Conservation (phyloP, 2,888 invertebrate species). For the Hydrotaea diabolus region DNA sequence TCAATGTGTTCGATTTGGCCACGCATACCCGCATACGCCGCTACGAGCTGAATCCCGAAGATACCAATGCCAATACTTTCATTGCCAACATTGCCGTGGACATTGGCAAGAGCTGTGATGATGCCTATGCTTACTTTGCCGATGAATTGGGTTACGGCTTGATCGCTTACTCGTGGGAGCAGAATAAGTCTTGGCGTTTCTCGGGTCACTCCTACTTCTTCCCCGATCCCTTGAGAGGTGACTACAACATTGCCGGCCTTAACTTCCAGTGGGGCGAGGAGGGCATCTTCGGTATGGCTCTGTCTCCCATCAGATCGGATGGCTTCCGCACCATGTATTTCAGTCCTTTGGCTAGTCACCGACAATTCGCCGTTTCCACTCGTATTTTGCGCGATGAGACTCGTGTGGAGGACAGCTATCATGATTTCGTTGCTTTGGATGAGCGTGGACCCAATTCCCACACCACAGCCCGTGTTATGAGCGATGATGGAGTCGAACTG, state of each 20-base stretch:
- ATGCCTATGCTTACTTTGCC: constrained; percentile 89
- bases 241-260: constrained; percentile 89
- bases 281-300: constrained; percentile 89
- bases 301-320: constrained; percentile 85
- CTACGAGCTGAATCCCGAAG: constrained; percentile 86
- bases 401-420: constrained; percentile 86
- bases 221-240: constrained; percentile 90
- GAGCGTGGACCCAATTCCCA: constrained; percentile 86
- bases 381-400: constrained; percentile 86
- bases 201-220: constrained; percentile 88
- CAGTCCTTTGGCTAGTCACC: constrained; percentile 89
- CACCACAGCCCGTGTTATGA: constrained; percentile 88
- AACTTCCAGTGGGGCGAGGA: constrained; percentile 93
- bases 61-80: constrained; percentile 89
- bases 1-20: constrained; percentile 89
- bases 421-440: constrained; percentile 84
- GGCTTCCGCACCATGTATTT: constrained; percentile 89
- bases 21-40: constrained; percentile 87
- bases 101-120: constrained; percentile 87
- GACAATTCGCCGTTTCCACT: constrained; percentile 91
- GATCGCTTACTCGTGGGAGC: constrained; percentile 89
- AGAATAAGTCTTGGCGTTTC: constrained; percentile 90
- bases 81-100: constrained; percentile 94
- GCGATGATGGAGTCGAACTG: constrained; percentile 88
- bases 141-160: constrained; percentile 92